phyloP scores from a whole-genome alignment of 2,113 vertebrate species.

The Poeciliopsis turrubarensis region DNA sequence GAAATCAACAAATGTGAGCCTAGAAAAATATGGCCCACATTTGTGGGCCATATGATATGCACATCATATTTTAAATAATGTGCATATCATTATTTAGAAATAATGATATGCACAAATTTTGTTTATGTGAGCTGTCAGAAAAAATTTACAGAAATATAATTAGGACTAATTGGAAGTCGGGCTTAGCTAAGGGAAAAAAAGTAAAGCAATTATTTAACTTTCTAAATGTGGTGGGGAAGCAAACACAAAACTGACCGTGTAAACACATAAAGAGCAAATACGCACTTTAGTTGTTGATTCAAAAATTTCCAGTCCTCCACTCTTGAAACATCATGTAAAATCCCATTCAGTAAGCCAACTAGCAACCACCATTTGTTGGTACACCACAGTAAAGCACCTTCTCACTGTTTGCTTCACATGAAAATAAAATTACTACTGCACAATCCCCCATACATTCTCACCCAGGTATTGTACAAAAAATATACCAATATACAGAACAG shows the following conservation, averaged over 20 bases:
- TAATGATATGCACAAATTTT: neutral
- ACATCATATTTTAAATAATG: too few relatives aligned
- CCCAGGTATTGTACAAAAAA: constrained; percentile 78
- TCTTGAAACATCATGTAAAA: constrained; percentile 36
- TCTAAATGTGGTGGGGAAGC: neutral
- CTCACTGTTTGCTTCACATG: constrained; percentile 73
- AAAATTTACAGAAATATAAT: neutral
- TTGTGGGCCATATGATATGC: too few relatives aligned
- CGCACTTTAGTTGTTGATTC: constrained; percentile 19
- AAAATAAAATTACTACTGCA: constrained; percentile 79
- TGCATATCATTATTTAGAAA: too few relatives aligned
- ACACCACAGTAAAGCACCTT: constrained; percentile 80
- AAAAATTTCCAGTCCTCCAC: neutral
- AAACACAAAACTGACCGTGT: neutral
- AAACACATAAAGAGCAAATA: neutral
- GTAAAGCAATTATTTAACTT: neutral
- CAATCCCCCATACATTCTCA: constrained; percentile 75
- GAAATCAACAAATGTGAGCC: too few relatives aligned
- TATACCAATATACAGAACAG: constrained; percentile 76
- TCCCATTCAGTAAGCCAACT: constrained; percentile 60
- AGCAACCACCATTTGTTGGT: constrained; percentile 68
- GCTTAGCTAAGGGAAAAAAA: neutral
- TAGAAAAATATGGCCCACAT: too few relatives aligned
- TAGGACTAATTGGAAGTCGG: neutral
- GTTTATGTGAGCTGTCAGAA: neutral